A percentile compares a stretch with the other conserved stretches of the same genome.
phyloP scores from a whole-genome alignment of 2,888 invertebrate species.

The Melikaiella ostensackeni region DNA sequence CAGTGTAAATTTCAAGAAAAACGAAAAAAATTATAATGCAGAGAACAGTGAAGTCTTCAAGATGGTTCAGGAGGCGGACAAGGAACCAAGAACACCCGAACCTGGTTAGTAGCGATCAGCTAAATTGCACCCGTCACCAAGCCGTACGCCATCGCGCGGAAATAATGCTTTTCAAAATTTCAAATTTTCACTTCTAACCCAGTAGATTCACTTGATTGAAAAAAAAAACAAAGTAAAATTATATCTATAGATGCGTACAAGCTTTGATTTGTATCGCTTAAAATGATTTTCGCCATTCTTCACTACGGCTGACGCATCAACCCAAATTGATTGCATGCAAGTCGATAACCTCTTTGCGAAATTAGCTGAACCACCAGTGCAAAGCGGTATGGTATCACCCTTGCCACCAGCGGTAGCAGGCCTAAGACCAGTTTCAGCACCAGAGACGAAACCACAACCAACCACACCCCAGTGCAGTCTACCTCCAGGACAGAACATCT shows the following conservation, averaged over 20 bases:
- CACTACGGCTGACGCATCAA: constrained; percentile 8
- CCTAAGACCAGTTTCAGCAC: constrained; percentile 87
- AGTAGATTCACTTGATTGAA: constrained; percentile 1
- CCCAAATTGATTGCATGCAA: constrained; percentile 42
- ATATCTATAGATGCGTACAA: neutral
- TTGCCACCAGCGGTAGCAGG: constrained; percentile 77
- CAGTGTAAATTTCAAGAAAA: constrained; percentile 97
- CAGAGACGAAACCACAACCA: constrained; percentile 80
- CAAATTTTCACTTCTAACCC: neutral
- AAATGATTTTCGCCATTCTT: neutral
- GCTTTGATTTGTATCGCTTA: neutral
- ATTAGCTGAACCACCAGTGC: constrained; percentile 74
- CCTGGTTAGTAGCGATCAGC: constrained; percentile 80
- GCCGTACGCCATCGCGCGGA: neutral
- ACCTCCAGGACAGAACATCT: constrained; percentile 94
- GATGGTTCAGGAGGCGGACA: constrained; percentile 93
- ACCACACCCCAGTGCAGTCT: constrained; percentile 82
- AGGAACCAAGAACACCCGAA: constrained; percentile 86
- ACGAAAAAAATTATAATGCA: constrained; percentile 92
- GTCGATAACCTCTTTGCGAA: constrained; percentile 64
- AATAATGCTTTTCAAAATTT: constrained; percentile 19
- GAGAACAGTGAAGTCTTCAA: constrained; percentile 94
- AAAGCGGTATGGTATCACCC: constrained; percentile 78
- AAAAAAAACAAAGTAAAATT: neutral
- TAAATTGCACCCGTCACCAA: constrained; percentile 1